Conservation (phyloP, 2,113 vertebrate genomes). For the Hepsetus odoe region DNA sequence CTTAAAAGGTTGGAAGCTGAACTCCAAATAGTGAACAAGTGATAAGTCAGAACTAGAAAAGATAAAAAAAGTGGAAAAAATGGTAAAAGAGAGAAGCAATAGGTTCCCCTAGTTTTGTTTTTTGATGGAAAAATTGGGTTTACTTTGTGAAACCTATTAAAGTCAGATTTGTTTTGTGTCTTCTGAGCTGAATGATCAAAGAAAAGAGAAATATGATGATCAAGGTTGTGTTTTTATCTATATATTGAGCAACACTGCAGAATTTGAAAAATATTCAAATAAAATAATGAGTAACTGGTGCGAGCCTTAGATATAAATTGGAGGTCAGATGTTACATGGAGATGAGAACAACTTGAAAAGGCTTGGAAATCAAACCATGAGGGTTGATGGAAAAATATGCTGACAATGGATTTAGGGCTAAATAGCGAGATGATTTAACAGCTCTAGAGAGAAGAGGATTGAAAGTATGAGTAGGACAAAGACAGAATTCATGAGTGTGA, state of each 20-base stretch:
- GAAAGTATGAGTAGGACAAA: no score
- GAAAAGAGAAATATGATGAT: not conserved
- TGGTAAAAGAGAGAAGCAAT: no score
- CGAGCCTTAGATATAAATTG: not conserved
- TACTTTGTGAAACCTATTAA: no score
- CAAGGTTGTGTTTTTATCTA: not conserved
- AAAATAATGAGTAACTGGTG: not conserved
- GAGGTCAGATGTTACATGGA: not conserved
- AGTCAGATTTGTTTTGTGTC: no score
- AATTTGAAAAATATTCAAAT: not conserved
- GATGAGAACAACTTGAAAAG: not conserved
- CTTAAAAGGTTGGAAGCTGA: no score
- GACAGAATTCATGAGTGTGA: no score
- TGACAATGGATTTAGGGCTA: not conserved
- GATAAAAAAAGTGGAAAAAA: no score
- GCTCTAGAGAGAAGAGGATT: no score
- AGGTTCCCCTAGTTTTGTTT: no score
- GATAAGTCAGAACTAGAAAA: no score
- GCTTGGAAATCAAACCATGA: not conserved
- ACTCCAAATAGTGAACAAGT: no score
- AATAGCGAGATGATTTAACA: not conserved
- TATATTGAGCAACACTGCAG: not conserved
- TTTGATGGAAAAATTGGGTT: no score
- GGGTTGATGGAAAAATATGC: not conserved
- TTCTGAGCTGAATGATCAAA: not conserved